These are phyloP conservation scores for Selene dorsalis DNA, from an alignment of 2,797 vertebrate genomes.

Conservation along the genomic window DNA sequence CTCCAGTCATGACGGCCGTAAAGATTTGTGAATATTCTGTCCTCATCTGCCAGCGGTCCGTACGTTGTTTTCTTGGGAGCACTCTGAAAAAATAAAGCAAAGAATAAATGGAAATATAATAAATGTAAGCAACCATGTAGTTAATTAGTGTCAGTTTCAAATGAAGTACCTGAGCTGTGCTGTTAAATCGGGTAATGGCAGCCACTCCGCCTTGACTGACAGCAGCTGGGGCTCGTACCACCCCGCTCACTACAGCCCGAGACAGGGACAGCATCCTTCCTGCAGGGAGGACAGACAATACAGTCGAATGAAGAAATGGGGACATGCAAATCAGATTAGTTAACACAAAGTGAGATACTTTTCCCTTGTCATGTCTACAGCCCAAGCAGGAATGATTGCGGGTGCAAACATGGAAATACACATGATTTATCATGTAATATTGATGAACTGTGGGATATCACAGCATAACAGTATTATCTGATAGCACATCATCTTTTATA, in stretches of 20 bases:
- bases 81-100: slow-evolving; percentile 61
- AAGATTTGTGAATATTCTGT: slow-evolving; percentile 96
- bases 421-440: too few relatives aligned
- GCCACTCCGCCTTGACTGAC: slow-evolving; percentile 71
- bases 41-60: slow-evolving; percentile 93
- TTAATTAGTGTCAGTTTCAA: neutral
- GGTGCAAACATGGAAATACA: too few relatives aligned
- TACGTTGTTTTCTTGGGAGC: slow-evolving; percentile 93
- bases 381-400: neutral
- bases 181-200: slow-evolving; percentile 78
- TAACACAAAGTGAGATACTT: neutral
- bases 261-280: slow-evolving; percentile 83
- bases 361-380: neutral
- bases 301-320: neutral
- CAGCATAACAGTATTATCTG: too few relatives aligned
- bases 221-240: slow-evolving; percentile 71
- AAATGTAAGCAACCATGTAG: neutral
- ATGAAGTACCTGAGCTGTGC: slow-evolving; percentile 78
- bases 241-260: slow-evolving; percentile 74
- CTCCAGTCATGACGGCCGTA: slow-evolving; percentile 97
- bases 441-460: too few relatives aligned
- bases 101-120: neutral
- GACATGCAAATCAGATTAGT: neutral
- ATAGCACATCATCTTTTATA: too few relatives aligned
- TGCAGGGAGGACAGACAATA: slow-evolving; percentile 17